Evolutionary conservation across 1,140 invertebrate genomes (phyloP), one percentile per base, ranked within the genome.

Genomic region (Cardiocondyla obscurior): DNA sequence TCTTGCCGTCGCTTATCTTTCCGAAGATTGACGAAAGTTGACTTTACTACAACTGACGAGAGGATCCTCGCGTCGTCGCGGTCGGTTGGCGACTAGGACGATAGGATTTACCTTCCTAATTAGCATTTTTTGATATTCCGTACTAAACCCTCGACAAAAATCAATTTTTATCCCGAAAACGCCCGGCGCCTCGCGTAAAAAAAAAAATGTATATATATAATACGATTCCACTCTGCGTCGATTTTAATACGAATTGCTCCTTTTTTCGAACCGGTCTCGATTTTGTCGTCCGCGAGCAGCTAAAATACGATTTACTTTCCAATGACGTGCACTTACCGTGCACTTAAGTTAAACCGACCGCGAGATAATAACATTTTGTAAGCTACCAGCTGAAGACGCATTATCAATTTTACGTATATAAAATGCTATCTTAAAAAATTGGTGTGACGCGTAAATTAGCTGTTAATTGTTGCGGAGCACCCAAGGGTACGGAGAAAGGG

Each of bases 271-370:
- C 19, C 7, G 2, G 0, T 42, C 74, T 67, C 28, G 33, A 65
- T 36, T 49, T 49, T 51, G 28, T 19, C n/a, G 22, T 16, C n/a
- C 8, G 6, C 10, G 62, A 83, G 79, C 53, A 67, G 70, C 46
- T 65, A 85, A 84, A 82, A 84, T 53, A 76, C 19, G 64, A 82
- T 82, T 87, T 51, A 28, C 62, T 57, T 76, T 72, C 65, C 72
- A 77, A 74, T 57, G 14, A 51, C 55, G 25, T 42, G 65, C 65
- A 73, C 83, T 60, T 60, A 55, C 10, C 77, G 64, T 64, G 77
- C 83, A 67, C 74, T 79, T 53, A 79, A 39, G 49, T 79, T 79
- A 70, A 60, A 58, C 57, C 62, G 39, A 67, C 74, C 74, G 62
- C 74, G 12, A 36, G 33, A 14, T 79, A 72, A 65, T 84, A 36